A percentile compares a stretch with the other conserved stretches of the same genome.
Evolutionary conservation across 2,888 invertebrate genomes (phyloP).

Genomic region (Diaperis boleti): DNA sequence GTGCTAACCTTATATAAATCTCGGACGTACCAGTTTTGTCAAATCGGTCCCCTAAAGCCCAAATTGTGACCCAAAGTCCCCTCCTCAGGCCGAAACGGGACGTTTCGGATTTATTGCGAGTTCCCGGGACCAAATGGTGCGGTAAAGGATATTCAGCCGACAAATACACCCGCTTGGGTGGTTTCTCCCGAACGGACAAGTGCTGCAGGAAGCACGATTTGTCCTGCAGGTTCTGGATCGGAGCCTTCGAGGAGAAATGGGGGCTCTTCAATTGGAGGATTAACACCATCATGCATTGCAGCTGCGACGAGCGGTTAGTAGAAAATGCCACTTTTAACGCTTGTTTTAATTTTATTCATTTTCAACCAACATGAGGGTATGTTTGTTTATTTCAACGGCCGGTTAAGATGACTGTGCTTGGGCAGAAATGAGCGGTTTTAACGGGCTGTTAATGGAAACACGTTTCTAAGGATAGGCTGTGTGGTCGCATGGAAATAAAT

Average conservation of each 20-base stretch:
- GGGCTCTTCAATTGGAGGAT: conserved; percentile 91
- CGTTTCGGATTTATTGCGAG: conserved; percentile 77
- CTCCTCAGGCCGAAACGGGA: conserved; percentile 62
- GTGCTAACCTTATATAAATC: no score
- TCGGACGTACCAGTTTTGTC: no score
- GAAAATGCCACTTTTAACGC: not conserved
- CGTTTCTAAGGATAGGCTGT: no score
- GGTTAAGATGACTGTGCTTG: no score
- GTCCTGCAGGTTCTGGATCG: conserved; percentile 86
- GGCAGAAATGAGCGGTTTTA: no score
- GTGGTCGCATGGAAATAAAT: no score
- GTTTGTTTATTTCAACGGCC: no score
- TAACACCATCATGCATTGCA: conserved; percentile 92
- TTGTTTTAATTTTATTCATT: no score
- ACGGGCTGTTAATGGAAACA: no score
- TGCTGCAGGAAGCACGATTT: conserved; percentile 92
- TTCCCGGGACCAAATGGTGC: conserved; percentile 95
- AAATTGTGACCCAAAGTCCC: not conserved
- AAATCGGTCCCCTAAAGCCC: no score
- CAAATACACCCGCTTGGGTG: conserved; percentile 85
- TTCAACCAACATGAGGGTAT: no score
- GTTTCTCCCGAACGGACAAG: conserved; percentile 85
- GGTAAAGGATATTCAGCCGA: conserved; percentile 88
- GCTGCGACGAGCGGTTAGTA: conserved; percentile 89
- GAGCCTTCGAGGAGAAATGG: conserved; percentile 85